Conservation (phyloP, 2,888 invertebrate species). For the Cryptus armator region DNA sequence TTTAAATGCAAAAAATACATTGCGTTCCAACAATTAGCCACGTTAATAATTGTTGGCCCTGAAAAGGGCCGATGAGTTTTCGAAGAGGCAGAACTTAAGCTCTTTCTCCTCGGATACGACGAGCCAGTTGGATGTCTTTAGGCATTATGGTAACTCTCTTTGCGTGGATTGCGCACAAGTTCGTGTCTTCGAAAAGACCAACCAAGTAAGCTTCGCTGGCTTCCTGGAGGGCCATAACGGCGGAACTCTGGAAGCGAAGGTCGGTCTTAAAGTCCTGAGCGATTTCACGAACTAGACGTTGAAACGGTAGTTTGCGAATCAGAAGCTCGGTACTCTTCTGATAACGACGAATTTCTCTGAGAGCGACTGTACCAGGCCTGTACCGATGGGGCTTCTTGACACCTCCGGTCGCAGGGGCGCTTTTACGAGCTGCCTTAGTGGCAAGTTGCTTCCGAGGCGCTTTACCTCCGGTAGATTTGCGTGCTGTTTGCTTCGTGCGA, state of each 20-base stretch:
- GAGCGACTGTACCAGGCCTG: constrained; percentile 89
- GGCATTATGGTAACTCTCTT: constrained; percentile 90
- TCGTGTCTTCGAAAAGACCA: constrained; percentile 91
- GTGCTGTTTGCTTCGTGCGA: constrained; percentile 90
- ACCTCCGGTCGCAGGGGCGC: constrained; percentile 89
- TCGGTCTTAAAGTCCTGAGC: constrained; percentile 92
- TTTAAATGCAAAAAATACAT: background rate
- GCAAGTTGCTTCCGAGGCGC: constrained; percentile 90
- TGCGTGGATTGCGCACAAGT: constrained; percentile 92
- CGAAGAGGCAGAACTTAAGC: constrained; percentile 69
- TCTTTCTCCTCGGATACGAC: constrained; percentile 74
- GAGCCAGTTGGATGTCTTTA: constrained; percentile 88
- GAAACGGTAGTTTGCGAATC: constrained; percentile 91
- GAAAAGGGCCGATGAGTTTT: constrained; percentile 44
- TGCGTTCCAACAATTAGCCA: background rate
- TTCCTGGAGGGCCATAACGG: constrained; percentile 90
- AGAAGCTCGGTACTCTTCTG: constrained; percentile 91
- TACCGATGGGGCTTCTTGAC: constrained; percentile 91
- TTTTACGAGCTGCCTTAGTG: constrained; percentile 90
- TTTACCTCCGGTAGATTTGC: constrained; percentile 91
- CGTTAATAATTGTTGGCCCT: constrained; percentile 42
- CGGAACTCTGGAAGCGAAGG: constrained; percentile 90
- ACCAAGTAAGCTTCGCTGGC: constrained; percentile 89
- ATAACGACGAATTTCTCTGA: constrained; percentile 90
- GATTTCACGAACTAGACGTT: constrained; percentile 90